Conservation (phyloP, 2,113 vertebrate genomes). For the Varanus komodoensis region DNA sequence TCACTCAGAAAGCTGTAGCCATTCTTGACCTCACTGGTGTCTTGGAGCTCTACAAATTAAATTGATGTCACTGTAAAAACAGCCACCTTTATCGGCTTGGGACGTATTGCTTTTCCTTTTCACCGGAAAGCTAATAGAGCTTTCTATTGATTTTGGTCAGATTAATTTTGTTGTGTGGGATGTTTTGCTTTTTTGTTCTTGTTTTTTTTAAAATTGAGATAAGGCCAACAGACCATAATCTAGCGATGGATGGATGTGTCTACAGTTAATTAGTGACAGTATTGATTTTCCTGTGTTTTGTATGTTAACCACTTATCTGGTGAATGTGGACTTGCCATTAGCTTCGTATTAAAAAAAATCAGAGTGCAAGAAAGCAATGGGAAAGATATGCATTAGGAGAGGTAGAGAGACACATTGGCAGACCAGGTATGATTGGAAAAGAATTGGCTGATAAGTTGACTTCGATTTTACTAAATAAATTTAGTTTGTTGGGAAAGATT, state of each 20-base stretch:
- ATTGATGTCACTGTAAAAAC: background rate
- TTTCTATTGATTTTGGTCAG: conserved; percentile 12
- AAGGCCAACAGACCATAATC: conserved; percentile 30
- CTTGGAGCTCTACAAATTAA: background rate
- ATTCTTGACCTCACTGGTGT: background rate
- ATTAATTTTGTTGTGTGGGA: background rate
- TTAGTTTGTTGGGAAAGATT: background rate
- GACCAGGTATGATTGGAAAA: background rate
- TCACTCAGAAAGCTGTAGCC: background rate
- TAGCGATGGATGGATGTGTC: conserved; percentile 27
- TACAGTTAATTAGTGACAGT: conserved; percentile 32
- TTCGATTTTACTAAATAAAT: conserved; percentile 2
- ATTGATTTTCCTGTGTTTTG: conserved; percentile 42
- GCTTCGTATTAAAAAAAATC: background rate
- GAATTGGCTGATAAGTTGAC: conserved; percentile 3
- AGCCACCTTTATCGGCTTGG: background rate
- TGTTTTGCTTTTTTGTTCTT: background rate
- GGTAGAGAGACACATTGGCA: conserved; percentile 13
- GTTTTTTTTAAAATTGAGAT: conserved; percentile 15
- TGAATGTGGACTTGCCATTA: conserved; percentile 17
- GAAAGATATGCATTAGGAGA: background rate
- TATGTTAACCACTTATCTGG: conserved; percentile 24
- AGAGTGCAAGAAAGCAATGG: background rate
- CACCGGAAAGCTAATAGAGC: background rate
- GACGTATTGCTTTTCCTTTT: conserved; percentile 12